Conservation (phyloP, 2,113 vertebrate genomes). For the Elachura formosa region DNA sequence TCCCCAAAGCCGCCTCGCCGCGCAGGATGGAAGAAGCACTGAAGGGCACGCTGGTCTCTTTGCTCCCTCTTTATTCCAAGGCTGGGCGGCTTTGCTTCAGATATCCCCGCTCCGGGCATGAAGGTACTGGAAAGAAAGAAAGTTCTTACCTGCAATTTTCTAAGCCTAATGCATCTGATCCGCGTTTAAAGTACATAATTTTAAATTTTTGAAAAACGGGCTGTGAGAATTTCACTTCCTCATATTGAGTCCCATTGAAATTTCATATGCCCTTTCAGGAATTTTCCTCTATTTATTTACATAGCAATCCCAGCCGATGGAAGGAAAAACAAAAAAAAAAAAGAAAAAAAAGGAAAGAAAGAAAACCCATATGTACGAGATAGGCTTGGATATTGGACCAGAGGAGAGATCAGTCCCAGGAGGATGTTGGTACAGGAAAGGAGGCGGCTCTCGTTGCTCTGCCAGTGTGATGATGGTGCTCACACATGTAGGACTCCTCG, state of each 20-base stretch:
- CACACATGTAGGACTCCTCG: constrained; percentile 57
- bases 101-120: constrained; percentile 44
- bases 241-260: constrained; percentile 21
- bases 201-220: neutral
- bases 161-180: constrained; percentile 54
- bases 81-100: constrained; percentile 27
- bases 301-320: constrained; percentile 25
- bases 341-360: neutral
- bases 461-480: constrained; percentile 38
- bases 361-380: neutral
- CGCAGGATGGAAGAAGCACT: constrained; percentile 27
- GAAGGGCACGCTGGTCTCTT: constrained; percentile 45
- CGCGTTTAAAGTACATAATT: neutral
- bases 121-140: constrained; percentile 63
- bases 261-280: constrained; percentile 11
- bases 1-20: constrained; percentile 38
- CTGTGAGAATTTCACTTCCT: constrained; percentile 51
- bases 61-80: constrained; percentile 52
- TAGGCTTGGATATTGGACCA: neutral
- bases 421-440: constrained; percentile 38
- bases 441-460: constrained; percentile 59
- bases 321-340: neutral
- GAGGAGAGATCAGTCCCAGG: constrained; percentile 36
- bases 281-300: constrained; percentile 37
- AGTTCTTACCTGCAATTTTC: constrained; percentile 75